phyloP scores from a whole-genome alignment of 2,113 vertebrate genomes.

The Caretta caretta region DNA sequence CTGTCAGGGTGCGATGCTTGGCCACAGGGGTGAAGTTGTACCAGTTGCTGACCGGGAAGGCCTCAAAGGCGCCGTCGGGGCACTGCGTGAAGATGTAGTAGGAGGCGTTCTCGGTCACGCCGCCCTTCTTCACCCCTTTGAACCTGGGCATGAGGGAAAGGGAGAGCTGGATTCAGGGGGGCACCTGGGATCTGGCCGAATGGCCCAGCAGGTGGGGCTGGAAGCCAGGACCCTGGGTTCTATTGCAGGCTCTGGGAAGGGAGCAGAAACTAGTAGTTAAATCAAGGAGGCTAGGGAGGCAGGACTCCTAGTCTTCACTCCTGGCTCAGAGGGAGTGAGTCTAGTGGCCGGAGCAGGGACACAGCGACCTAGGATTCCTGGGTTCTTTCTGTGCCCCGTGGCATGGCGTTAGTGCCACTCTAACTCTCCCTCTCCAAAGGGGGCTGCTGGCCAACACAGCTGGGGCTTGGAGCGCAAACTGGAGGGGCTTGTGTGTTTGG shows the following conservation, averaged over 20 bases:
- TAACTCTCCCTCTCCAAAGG: neutral
- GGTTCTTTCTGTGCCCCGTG: neutral
- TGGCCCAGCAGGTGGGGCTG: neutral
- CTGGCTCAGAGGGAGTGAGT: neutral
- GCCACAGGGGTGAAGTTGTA: conserved; percentile 92
- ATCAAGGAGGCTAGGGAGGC: neutral
- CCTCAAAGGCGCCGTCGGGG: conserved; percentile 92
- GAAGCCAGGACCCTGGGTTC: neutral
- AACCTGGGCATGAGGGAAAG: conserved; percentile 78
- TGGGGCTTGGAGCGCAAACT: neutral
- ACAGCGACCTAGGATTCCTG: neutral
- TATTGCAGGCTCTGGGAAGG: neutral
- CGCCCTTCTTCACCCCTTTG: conserved; percentile 92
- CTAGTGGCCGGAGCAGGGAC: neutral
- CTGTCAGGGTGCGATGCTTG: conserved; percentile 91
- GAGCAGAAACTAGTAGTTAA: neutral
- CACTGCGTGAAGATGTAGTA: conserved; percentile 95
- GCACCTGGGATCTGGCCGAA: neutral
- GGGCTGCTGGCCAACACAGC: neutral
- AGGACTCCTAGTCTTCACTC: neutral
- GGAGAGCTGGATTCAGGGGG: neutral
- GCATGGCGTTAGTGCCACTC: too few relatives aligned
- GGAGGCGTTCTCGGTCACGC: conserved; percentile 90
- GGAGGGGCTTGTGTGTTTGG: neutral
- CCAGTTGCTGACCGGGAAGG: conserved; percentile 93